Percentiles rank a stretch among this genome's conserved stretches.
Conservation (phyloP, 2,888 invertebrate species). For the Crocallis elinguaria region DNA sequence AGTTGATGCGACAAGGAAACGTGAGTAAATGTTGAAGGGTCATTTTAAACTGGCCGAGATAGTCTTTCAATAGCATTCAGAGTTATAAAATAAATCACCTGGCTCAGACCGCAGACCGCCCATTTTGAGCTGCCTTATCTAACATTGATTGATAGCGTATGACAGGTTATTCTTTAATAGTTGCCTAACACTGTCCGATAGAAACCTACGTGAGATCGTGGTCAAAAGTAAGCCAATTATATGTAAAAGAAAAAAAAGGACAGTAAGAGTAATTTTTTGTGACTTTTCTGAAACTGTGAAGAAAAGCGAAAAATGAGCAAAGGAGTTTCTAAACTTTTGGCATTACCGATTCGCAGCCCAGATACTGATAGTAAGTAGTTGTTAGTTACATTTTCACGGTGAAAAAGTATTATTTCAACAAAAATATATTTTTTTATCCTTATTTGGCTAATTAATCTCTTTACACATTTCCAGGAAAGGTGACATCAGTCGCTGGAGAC, state of each 20-base stretch:
- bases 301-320: too few relatives aligned
- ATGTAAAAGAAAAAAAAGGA: too few relatives aligned
- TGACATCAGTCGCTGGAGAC: constrained; percentile 38
- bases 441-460: background rate
- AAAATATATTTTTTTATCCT: too few relatives aligned
- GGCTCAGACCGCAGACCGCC: constrained; percentile 70
- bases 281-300: too few relatives aligned
- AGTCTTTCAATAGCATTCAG: constrained; percentile 56
- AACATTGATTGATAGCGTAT: constrained; percentile 78
- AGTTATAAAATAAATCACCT: constrained; percentile 75
- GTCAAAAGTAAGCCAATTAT: background rate
- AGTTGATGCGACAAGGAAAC: constrained; percentile 5
- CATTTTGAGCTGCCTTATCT: constrained; percentile 75
- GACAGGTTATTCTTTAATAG: constrained; percentile 75
- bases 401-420: too few relatives aligned
- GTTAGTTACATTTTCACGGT: too few relatives aligned
- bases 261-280: background rate
- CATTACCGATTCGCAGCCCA: too few relatives aligned
- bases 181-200: constrained; percentile 58
- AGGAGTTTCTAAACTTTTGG: too few relatives aligned
- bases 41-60: constrained; percentile 44
- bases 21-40: constrained; percentile 21
- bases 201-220: constrained; percentile 37
- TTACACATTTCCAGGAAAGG: constrained; percentile 7
- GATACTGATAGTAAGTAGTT: too few relatives aligned